Evolutionary conservation across 2,888 invertebrate species (phyloP).

Genomic region (Lypha dubia): DNA sequence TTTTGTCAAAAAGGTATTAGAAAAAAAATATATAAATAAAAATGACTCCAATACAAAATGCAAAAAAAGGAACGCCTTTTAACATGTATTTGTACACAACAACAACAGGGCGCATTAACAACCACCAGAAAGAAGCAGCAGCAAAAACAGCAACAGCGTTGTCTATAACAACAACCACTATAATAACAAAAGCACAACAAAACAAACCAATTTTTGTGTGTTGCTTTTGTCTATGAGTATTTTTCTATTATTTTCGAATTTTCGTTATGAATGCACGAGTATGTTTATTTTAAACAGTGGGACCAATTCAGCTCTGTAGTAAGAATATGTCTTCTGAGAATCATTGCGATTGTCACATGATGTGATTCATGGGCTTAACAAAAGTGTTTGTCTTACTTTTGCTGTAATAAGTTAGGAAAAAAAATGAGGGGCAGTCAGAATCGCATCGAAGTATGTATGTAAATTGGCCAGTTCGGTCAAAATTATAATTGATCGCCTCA

Average conservation of each 20-base stretch:
- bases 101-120: constrained; percentile 12
- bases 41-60: constrained; percentile 17
- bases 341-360: too few species aligned
- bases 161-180: constrained; percentile 16
- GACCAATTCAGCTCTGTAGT: not conserved
- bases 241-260: constrained; percentile 30
- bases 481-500: too few species aligned
- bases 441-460: too few species aligned
- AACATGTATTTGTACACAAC: constrained; percentile 41
- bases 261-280: not conserved
- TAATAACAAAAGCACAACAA: not conserved
- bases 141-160: constrained; percentile 3
- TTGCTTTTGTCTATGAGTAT: constrained; percentile 25
- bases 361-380: too few species aligned
- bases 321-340: too few species aligned
- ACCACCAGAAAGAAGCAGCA: constrained; percentile 39
- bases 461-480: too few species aligned
- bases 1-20: constrained; percentile 21
- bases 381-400: not conserved
- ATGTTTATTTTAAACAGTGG: constrained; percentile 8
- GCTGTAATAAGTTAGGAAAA: too few species aligned
- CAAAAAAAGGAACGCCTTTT: constrained; percentile 60
- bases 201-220: constrained; percentile 15
- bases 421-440: too few species aligned
- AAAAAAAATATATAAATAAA: constrained; percentile 13